These are phyloP conservation scores for Vidua chalybeata DNA, from an alignment of 2,113 vertebrate genomes.

Conservation along the genomic window DNA sequence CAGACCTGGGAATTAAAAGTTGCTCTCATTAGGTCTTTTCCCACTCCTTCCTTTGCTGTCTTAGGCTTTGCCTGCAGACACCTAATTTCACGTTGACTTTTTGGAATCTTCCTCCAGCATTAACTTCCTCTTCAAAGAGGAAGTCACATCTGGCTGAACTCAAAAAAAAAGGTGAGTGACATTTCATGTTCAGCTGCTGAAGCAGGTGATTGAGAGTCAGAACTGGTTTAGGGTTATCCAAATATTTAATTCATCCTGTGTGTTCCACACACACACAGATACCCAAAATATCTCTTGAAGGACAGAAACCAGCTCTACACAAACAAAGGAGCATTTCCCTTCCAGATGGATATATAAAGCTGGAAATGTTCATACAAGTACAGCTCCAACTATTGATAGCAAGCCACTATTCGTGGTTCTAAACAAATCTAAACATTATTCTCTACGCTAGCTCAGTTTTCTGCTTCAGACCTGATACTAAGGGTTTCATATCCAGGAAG, in stretches of 20 bases:
- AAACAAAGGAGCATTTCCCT: not conserved
- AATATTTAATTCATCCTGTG: not conserved
- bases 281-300: not conserved
- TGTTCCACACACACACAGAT: accelerated
- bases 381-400: not conserved
- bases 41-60: not conserved
- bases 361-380: not conserved
- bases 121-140: not conserved
- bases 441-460: not conserved
- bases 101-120: not conserved
- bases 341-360: not conserved
- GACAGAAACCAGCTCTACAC: not conserved
- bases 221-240: not conserved
- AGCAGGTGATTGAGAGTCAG: not conserved
- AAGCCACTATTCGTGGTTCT: not conserved
- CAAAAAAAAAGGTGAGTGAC: not conserved
- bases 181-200: not conserved
- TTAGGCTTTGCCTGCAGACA: not conserved
- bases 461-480: not conserved
- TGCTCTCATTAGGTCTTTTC: not conserved
- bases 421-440: not conserved
- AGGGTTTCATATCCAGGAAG: conserved; percentile 11
- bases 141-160: no score
- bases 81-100: not conserved
- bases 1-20: not conserved